Evolutionary conservation across 2,888 invertebrate genomes (phyloP).

Genomic region (Lithophane socia): DNA sequence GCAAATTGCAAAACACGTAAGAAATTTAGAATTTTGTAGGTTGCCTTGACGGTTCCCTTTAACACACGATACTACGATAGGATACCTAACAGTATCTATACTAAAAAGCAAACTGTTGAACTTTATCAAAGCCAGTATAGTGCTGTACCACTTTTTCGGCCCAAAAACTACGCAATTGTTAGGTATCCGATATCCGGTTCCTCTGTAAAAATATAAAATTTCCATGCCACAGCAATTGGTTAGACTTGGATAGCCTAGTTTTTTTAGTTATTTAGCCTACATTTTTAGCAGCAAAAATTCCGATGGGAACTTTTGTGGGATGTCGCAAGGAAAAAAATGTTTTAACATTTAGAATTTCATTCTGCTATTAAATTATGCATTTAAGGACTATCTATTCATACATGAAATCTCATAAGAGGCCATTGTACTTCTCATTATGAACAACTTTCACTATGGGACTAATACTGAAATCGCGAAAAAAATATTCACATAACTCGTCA

Average conservation of each 20-base stretch:
- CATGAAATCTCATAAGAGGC: too few species aligned
- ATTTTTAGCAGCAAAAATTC: constrained; percentile 18
- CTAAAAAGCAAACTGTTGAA: constrained; percentile 1
- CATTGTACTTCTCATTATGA: too few species aligned
- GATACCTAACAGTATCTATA: constrained; percentile 15
- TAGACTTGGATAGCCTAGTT: constrained; percentile 11
- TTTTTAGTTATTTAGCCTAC: constrained; percentile 5
- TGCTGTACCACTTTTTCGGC: not conserved
- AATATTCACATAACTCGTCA: too few species aligned
- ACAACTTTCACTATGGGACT: too few species aligned
- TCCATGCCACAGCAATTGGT: constrained; percentile 44
- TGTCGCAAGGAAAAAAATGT: not conserved
- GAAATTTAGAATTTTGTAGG: too few species aligned
- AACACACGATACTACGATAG: too few species aligned
- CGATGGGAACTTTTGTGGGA: not conserved
- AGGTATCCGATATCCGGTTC: constrained; percentile 13
- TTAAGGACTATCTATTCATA: too few species aligned
- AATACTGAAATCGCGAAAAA: too few species aligned
- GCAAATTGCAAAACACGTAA: not conserved
- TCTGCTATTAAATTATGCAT: not conserved
- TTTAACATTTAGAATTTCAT: not conserved
- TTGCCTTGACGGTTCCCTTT: too few species aligned
- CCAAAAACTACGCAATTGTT: constrained; percentile 13
- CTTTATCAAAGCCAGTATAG: constrained; percentile 22
- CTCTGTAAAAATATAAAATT: constrained; percentile 37